Conservation (phyloP, 1,140 invertebrate genomes). For the Ips nitidus region DNA sequence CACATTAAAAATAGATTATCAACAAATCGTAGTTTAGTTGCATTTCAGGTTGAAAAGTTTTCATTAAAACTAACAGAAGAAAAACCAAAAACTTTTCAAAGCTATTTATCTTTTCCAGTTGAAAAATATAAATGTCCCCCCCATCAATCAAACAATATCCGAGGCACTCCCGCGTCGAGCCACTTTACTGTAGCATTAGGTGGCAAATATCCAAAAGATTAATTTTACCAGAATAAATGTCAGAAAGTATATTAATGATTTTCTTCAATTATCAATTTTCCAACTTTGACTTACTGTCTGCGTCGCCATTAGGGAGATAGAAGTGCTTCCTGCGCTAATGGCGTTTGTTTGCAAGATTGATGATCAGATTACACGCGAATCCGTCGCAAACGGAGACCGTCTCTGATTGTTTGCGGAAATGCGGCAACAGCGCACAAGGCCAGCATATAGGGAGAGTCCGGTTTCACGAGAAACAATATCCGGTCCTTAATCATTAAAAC, state of each 20-base stretch:
- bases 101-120: not conserved
- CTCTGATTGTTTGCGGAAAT: slow-evolving; percentile 32
- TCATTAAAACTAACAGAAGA: not conserved
- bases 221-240: slow-evolving; percentile 31
- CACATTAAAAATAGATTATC: no score
- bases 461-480: slow-evolving; percentile 23
- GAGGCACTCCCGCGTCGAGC: slow-evolving; percentile 9
- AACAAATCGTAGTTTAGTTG: no score
- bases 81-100: not conserved
- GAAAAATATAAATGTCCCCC: slow-evolving; percentile 12
- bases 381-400: slow-evolving; percentile 31
- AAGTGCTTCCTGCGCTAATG: slow-evolving; percentile 42
- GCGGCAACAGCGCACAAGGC: slow-evolving; percentile 24
- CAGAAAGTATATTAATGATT: slow-evolving; percentile 37
- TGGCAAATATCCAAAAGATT: slow-evolving; percentile 28
- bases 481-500: slow-evolving; percentile 20
- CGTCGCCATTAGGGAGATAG: slow-evolving; percentile 40
- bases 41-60: not conserved
- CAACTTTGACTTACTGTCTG: slow-evolving; percentile 41
- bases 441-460: slow-evolving; percentile 8
- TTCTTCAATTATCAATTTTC: slow-evolving; percentile 41
- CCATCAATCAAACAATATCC: slow-evolving; percentile 17
- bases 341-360: slow-evolving; percentile 42
- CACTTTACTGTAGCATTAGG: slow-evolving; percentile 21
- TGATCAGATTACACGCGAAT: slow-evolving; percentile 44